Percentiles rank a stretch among this genome's conserved stretches.
These are phyloP conservation scores for Drosophila gunungcola DNA, from an alignment of 1,140 invertebrate genomes.

Conservation along the genomic window DNA sequence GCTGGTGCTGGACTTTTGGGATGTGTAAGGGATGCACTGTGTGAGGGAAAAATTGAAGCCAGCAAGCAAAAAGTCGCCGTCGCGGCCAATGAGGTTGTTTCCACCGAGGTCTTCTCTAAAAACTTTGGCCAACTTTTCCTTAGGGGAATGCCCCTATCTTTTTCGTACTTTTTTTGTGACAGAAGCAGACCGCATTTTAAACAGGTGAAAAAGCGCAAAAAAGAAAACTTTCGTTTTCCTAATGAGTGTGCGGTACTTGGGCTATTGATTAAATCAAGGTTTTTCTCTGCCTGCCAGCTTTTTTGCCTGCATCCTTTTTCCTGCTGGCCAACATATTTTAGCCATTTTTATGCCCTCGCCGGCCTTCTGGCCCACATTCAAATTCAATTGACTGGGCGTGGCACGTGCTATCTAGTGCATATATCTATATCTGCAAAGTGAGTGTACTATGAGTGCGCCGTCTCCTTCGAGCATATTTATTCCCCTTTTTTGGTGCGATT, in stretches of 20 bases:
- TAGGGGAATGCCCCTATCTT: not conserved
- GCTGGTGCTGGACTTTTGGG: constrained; percentile 17
- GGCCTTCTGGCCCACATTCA: constrained; percentile 31
- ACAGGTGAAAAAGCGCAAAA: constrained; percentile 41
- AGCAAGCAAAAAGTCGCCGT: constrained; percentile 38
- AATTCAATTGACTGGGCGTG: constrained; percentile 71
- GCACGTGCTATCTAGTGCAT: constrained; percentile 55
- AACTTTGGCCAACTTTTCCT: constrained; percentile 43
- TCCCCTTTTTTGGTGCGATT: constrained; percentile 43
- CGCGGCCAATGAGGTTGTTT: constrained; percentile 34
- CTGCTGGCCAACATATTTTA: constrained; percentile 47
- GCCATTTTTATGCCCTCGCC: constrained; percentile 30
- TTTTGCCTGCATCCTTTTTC: constrained; percentile 13
- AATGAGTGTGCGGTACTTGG: constrained; percentile 57
- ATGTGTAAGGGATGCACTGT: no score
- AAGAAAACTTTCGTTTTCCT: constrained; percentile 52
- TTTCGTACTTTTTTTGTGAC: not conserved
- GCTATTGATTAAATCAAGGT: constrained; percentile 51
- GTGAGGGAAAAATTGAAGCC: constrained; percentile 17
- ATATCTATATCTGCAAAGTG: constrained; percentile 21
- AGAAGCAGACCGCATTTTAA: constrained; percentile 39
- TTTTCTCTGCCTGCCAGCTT: constrained; percentile 1
- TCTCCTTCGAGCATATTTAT: constrained; percentile 55
- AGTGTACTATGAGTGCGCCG: constrained; percentile 12
- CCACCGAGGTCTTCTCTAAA: constrained; percentile 33